phyloP scores from a whole-genome alignment of 2,888 invertebrate genomes.

The Trissolcus japonicus region DNA sequence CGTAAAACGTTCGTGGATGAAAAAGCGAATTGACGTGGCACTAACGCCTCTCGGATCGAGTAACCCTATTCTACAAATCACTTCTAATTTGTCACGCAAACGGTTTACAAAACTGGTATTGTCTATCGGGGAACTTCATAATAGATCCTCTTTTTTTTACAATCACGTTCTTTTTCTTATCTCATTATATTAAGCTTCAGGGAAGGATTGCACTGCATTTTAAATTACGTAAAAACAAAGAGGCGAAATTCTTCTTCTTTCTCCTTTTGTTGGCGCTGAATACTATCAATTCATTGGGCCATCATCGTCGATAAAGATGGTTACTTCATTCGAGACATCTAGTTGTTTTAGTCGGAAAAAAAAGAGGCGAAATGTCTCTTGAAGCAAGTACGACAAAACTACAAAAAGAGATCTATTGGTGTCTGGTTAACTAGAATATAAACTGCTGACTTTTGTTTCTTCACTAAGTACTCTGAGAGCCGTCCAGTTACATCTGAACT shows the following conservation, averaged over 20 bases:
- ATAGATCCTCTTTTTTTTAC: constrained; percentile 11
- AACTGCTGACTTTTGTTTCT: background rate
- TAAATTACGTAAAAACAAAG: constrained; percentile 5
- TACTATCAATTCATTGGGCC: no score
- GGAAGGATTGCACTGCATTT: constrained; percentile 30
- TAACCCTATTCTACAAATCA: constrained; percentile 22
- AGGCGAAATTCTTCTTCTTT: no score
- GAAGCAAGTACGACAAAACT: constrained; percentile 1
- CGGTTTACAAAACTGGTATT: constrained; percentile 51
- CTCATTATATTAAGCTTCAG: constrained; percentile 17
- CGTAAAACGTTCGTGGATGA: constrained; percentile 9
- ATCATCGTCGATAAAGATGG: no score
- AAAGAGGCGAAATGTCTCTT: constrained; percentile 5
- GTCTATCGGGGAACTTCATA: constrained; percentile 50
- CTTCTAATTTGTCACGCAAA: constrained; percentile 39
- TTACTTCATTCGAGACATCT: no score
- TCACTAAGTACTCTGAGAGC: background rate
- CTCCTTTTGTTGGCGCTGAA: no score
- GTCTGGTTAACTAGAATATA: background rate
- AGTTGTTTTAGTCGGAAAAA: no score
- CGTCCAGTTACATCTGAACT: background rate
- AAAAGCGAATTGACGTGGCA: constrained; percentile 36
- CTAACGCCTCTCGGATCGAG: constrained; percentile 14
- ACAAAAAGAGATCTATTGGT: constrained; percentile 4
- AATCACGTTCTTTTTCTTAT: constrained; percentile 1